Evolutionary conservation across 35 echinoderm and acorn worm genomes (phyloP).

Genomic region (Amphiura filiformis): DNA sequence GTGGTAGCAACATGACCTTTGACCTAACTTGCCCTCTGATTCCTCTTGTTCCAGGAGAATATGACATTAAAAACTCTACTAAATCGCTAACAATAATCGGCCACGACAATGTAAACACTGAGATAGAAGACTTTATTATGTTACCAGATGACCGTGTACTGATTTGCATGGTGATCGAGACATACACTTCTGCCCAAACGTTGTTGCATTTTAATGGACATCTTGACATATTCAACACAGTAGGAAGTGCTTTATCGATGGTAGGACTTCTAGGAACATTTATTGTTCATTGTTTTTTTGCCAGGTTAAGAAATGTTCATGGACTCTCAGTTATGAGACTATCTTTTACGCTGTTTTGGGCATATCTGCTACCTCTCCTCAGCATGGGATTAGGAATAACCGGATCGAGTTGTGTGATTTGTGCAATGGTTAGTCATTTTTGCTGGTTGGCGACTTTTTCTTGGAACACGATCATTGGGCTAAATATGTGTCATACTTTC

Average conservation of each 20-base stretch:
- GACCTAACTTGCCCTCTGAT: neutral
- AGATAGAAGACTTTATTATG: no score
- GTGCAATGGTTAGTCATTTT: neutral
- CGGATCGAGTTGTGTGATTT: neutral
- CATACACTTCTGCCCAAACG: neutral
- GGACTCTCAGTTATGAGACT: neutral
- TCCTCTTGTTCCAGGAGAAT: neutral
- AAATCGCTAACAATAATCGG: no score
- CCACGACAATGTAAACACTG: no score
- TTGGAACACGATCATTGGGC: neutral
- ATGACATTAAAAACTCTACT: neutral
- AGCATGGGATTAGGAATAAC: neutral
- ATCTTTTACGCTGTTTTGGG: neutral
- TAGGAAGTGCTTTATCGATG: neutral
- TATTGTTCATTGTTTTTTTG: neutral
- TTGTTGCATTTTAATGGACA: neutral
- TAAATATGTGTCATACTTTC: neutral
- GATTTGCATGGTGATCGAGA: no score
- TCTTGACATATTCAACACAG: neutral
- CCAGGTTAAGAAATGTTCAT: neutral
- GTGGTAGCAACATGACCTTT: neutral
- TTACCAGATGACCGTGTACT: no score
- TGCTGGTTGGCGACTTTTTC: neutral
- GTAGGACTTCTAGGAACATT: neutral
- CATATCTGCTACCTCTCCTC: neutral